These are phyloP conservation scores for Punctoribates punctum DNA, from an alignment of 2,888 invertebrate species.

Conservation along the genomic window DNA sequence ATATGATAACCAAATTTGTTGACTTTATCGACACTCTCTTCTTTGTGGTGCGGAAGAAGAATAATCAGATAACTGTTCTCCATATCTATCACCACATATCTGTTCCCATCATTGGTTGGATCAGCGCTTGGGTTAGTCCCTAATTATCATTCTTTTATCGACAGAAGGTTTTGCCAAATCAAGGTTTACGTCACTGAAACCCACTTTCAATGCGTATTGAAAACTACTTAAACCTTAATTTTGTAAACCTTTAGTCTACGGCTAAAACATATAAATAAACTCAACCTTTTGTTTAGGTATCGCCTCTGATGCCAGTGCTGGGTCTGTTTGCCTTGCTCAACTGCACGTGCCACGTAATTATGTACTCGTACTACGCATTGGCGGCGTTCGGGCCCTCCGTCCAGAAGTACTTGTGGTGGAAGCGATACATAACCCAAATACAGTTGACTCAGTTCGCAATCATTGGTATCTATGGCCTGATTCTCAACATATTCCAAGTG, in stretches of 20 bases:
- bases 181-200: not conserved
- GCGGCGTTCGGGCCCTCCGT: constrained; percentile 29
- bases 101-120: constrained; percentile 40
- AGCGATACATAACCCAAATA: constrained; percentile 39
- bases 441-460: constrained; percentile 39
- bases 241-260: not conserved
- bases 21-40: constrained; percentile 42
- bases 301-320: constrained; percentile 37
- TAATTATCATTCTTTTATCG: no score
- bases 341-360: constrained; percentile 38
- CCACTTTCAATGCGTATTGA: not conserved
- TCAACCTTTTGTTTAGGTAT: not conserved
- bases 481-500: constrained; percentile 25
- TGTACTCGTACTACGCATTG: constrained; percentile 40
- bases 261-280: not conserved
- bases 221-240: not conserved
- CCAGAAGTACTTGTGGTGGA: constrained; percentile 42
- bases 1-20: constrained; percentile 32
- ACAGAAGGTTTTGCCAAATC: no score
- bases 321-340: constrained; percentile 39
- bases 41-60: constrained; percentile 40
- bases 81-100: constrained; percentile 43
- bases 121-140: constrained; percentile 36
- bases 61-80: constrained; percentile 35
- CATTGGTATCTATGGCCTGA: constrained; percentile 35